These are phyloP conservation scores for Merops nubicus DNA, from an alignment of 2,113 vertebrate genomes.

Conservation along the genomic window DNA sequence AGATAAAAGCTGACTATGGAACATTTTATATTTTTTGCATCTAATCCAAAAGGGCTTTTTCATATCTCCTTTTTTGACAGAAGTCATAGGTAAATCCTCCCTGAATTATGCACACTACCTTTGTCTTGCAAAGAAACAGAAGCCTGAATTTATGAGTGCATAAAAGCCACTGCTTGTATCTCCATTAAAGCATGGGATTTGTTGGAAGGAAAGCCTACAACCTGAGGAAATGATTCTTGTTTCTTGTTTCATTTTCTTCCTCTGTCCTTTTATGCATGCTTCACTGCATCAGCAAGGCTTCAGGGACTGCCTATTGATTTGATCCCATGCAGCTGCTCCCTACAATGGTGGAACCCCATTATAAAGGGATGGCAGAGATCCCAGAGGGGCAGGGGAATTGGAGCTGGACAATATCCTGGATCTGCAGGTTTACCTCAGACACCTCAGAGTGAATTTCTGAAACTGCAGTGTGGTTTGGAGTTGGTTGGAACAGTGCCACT, in stretches of 20 bases:
- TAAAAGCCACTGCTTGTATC: not conserved
- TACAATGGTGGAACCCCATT: fast-evolving
- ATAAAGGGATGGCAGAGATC: not conserved
- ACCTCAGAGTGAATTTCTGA: not conserved
- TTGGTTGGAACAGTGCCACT: not conserved
- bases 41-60: not conserved
- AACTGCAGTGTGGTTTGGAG: not conserved
- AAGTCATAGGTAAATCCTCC: not conserved
- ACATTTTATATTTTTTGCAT: not conserved
- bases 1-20: not conserved
- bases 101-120: not conserved
- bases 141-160: not conserved
- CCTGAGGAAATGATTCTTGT: not conserved
- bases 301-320: not conserved
- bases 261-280: not conserved
- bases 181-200: not conserved
- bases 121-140: not conserved
- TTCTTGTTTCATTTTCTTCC: not conserved
- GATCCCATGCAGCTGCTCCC: not conserved
- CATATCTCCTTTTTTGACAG: not conserved
- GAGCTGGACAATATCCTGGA: not conserved
- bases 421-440: not conserved
- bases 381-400: not conserved
- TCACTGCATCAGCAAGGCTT: not conserved
- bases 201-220: not conserved